phyloP scores from a whole-genome alignment of 2,797 vertebrate species.

The Eulemur mongoz region DNA sequence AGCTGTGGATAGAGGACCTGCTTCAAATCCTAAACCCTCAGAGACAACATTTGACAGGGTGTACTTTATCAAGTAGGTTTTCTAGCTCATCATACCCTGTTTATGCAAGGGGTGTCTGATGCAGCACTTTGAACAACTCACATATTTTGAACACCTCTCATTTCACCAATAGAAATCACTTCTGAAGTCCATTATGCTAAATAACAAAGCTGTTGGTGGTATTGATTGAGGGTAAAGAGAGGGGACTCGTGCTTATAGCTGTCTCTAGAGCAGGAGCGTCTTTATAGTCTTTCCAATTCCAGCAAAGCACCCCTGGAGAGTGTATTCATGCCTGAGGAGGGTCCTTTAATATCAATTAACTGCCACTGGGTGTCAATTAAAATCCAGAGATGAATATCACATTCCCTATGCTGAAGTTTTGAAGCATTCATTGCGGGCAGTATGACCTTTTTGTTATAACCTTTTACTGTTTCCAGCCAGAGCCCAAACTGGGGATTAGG shows the following conservation, averaged over 20 bases:
- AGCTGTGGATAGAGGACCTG: background rate
- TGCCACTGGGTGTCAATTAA: background rate
- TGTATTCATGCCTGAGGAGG: background rate
- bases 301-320: background rate
- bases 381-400: background rate
- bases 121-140: background rate
- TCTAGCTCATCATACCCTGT: background rate
- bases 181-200: background rate
- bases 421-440: background rate
- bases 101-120: background rate
- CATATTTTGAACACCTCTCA: background rate
- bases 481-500: background rate
- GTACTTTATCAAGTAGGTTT: fast-evolving
- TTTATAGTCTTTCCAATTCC: background rate
- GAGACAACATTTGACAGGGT: background rate
- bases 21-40: background rate
- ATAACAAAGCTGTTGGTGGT: background rate
- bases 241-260: too few relatives aligned
- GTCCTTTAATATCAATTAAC: background rate
- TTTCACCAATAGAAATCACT: background rate
- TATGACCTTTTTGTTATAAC: background rate
- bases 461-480: background rate
- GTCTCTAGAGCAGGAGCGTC: background rate
- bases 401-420: background rate
- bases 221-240: background rate